Evolutionary conservation across 2,113 vertebrate species (phyloP), one percentile per base, ranked within the genome.

Genomic region (Shinisaurus crocodilurus): DNA sequence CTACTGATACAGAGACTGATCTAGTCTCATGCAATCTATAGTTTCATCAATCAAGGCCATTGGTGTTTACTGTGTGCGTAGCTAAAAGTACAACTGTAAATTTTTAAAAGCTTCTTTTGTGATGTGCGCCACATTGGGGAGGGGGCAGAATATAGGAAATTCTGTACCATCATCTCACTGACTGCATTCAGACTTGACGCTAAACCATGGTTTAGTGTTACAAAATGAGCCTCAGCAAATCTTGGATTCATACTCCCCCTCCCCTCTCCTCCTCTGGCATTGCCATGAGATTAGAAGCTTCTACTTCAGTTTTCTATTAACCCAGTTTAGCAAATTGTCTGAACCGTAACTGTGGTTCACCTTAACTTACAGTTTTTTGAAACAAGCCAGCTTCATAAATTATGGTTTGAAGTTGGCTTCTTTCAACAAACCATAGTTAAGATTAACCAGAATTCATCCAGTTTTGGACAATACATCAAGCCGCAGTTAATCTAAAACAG

Each of bases 1-100:
- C 77, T 86, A 79, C 88, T 87, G 85, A 89, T 76, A 76, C 79
- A 92, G 80, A 9, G 57, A 50, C 13, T 80, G 69, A 84, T 70
- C 43, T 86, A 88, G 88, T 87, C 86, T 74, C 37, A n/a, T 50
- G 63, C 43, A 67, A 65, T 67, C n/a, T 40, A 23, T 3, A 74
- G 40, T 13, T 48, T 48, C 16, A 15, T 48, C 37, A 48, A 57
- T 72, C 18, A 0, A 54, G 63, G 48, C 27, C 0, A 0, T 67
- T 83, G 83, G 63, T 48, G 79, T 37, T 45, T 5, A 25, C 0
- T 75, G 32, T 34, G 0, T 37, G 87, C n/a, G 48, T 72, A 87
- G 82, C 32, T 89, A 88, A 87, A 23, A 63, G 76, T 25, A 50
- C 32, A 77, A 65, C 32, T 79, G 32, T n/a, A 29, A 20, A 45